A percentile compares a stretch with the other conserved stretches of the same genome.
phyloP scores from a whole-genome alignment of 2,888 invertebrate species.

The Microctonus aethiopoides region DNA sequence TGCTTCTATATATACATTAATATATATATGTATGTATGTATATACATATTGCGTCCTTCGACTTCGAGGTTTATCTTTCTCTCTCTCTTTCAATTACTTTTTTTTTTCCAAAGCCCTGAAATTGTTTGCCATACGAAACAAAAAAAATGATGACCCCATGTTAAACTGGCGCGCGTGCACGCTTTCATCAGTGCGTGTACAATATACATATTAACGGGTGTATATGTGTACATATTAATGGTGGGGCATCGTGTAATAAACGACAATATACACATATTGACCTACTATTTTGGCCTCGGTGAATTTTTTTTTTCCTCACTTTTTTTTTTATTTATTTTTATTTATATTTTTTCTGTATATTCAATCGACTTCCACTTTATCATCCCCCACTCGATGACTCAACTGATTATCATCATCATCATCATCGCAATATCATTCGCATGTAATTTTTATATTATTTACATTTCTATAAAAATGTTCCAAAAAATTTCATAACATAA shows the following conservation, averaged over 20 bases:
- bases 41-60: constrained; percentile 15
- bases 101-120: neutral
- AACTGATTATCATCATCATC: no score
- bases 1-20: no score
- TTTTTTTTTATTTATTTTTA: neutral
- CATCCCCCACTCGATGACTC: no score
- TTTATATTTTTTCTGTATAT: no score
- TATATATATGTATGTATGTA: neutral
- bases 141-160: constrained; percentile 17
- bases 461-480: no score
- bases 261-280: constrained; percentile 15
- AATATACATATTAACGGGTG: neutral
- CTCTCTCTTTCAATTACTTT: neutral
- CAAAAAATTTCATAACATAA: no score
- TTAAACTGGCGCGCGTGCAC: neutral
- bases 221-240: no score
- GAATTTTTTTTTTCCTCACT: constrained; percentile 13
- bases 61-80: constrained; percentile 24
- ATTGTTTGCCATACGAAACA: constrained; percentile 14
- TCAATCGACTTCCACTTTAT: neutral
- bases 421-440: no score
- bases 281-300: constrained; percentile 19
- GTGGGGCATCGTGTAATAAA: neutral
- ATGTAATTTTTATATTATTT: no score
- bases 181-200: neutral